Percentiles rank a stretch among this genome's conserved stretches.
These are phyloP conservation scores for Amazona ochrocephala DNA, from an alignment of 2,797 vertebrate species.

Conservation along the genomic window DNA sequence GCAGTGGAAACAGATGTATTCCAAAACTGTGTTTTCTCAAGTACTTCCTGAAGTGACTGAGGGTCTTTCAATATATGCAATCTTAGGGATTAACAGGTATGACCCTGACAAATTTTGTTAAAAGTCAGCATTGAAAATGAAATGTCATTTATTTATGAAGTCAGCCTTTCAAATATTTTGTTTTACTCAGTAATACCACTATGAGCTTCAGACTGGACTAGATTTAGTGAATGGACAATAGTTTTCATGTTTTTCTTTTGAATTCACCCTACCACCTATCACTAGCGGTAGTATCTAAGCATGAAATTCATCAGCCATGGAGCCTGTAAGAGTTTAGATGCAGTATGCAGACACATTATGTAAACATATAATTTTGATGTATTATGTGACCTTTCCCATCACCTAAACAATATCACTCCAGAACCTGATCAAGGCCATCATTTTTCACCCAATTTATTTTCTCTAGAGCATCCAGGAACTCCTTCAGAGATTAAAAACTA, in stretches of 20 bases:
- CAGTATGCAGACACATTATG: constrained; percentile 33
- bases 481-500: neutral
- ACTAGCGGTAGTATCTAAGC: neutral
- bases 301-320: neutral
- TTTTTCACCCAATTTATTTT: constrained; percentile 38
- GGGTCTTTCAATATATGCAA: neutral
- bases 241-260: neutral
- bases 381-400: constrained; percentile 49
- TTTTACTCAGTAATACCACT: neutral
- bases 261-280: neutral
- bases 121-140: neutral
- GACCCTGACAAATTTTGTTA: neutral
- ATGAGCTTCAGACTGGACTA: neutral
- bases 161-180: neutral
- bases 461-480: neutral
- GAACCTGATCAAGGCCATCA: neutral
- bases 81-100: neutral
- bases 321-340: neutral
- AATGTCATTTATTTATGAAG: neutral
- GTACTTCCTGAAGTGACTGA: neutral
- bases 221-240: neutral
- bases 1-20: neutral
- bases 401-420: constrained; percentile 29
- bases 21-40: neutral
- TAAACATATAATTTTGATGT: constrained; percentile 51